These are phyloP conservation scores for Phodopus roborovskii DNA, from an alignment of 2,113 vertebrate species.

Conservation along the genomic window DNA sequence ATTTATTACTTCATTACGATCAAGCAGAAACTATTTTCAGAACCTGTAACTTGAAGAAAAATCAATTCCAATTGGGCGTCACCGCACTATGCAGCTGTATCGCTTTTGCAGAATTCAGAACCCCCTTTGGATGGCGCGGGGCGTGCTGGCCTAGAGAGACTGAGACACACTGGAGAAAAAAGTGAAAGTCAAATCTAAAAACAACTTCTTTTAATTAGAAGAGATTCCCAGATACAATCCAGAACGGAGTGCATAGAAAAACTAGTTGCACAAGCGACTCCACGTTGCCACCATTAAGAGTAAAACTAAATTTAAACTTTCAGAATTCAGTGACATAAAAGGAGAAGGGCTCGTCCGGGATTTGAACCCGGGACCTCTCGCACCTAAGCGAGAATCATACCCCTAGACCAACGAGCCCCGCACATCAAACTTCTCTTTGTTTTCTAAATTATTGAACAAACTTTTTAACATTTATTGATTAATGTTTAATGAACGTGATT, in stretches of 20 bases:
- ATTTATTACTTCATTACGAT: too few relatives aligned
- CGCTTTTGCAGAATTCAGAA: background rate
- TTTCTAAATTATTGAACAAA: background rate
- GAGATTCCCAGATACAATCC: accelerated
- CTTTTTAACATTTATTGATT: background rate
- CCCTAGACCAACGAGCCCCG: constrained; percentile 84
- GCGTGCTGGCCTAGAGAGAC: background rate
- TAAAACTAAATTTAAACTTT: background rate
- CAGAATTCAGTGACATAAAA: background rate
- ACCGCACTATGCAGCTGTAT: accelerated
- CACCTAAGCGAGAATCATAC: constrained; percentile 90
- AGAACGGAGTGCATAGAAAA: background rate
- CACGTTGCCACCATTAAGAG: background rate
- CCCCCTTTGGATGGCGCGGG: background rate
- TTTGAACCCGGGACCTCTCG: constrained; percentile 90
- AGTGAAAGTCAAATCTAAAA: background rate
- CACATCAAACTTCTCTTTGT: accelerated
- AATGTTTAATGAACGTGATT: too few relatives aligned
- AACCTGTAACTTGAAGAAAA: too few relatives aligned
- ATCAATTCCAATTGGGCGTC: background rate
- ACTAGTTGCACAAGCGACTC: too few relatives aligned
- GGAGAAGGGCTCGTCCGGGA: constrained; percentile 83
- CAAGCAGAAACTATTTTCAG: background rate
- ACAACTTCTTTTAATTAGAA: background rate
- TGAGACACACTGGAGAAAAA: background rate